Conservation (phyloP, 2,797 vertebrate genomes). For the Leptatherina wallacei region DNA sequence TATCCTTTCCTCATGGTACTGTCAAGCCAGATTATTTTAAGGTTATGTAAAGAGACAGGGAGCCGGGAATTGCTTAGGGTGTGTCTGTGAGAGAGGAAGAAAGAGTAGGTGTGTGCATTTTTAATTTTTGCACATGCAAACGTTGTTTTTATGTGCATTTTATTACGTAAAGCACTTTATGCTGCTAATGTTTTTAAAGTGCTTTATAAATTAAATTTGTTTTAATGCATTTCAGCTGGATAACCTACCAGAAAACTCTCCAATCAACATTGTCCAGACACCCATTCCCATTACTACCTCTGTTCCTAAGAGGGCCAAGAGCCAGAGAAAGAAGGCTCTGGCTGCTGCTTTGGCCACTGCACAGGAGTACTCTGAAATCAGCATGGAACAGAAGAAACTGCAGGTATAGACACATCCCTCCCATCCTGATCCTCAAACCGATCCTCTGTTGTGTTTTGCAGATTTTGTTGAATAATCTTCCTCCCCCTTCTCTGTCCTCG, state of each 20-base stretch:
- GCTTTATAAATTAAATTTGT: too few species aligned
- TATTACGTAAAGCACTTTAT: too few species aligned
- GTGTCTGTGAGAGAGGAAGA: too few species aligned
- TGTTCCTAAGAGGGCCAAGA: conserved; percentile 97
- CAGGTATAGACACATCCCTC: conserved; percentile 81
- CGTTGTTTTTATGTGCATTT: too few species aligned
- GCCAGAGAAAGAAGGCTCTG: conserved; percentile 98
- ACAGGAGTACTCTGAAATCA: conserved; percentile 98
- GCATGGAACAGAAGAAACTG: conserved; percentile 98
- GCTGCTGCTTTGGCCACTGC: conserved; percentile 96
- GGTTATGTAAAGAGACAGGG: too few species aligned
- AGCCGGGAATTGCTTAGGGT: too few species aligned
- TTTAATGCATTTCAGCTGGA: conserved; percentile 84
- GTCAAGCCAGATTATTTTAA: too few species aligned
- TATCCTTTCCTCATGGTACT: too few species aligned
- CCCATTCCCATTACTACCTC: conserved; percentile 98
- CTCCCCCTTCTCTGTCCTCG: conserved; percentile 13
- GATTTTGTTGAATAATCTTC: not conserved
- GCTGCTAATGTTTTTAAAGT: too few species aligned
- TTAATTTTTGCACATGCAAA: too few species aligned
- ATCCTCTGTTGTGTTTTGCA: not conserved
- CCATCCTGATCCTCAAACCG: not conserved
- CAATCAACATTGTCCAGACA: conserved; percentile 97
- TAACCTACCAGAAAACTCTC: conserved; percentile 95
- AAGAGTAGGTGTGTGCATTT: too few species aligned